phyloP scores from a whole-genome alignment of 2,113 vertebrate species.

The Phylloscopus trochilus region DNA sequence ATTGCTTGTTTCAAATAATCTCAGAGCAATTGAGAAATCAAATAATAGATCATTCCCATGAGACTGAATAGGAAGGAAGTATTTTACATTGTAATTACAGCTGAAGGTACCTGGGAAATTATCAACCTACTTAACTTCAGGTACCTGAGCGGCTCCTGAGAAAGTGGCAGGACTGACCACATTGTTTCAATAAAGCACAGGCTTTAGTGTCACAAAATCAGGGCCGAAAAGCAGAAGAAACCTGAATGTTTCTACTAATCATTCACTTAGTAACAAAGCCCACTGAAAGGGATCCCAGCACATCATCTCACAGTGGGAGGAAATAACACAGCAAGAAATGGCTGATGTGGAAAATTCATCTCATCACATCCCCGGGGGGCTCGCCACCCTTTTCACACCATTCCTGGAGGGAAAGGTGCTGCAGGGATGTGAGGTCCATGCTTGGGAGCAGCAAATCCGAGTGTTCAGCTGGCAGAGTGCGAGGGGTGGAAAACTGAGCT shows the following conservation, averaged over 20 bases:
- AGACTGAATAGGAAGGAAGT: background rate
- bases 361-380: background rate
- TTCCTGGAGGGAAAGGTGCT: background rate
- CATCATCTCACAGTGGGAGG: fast-evolving
- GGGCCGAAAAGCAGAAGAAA: background rate
- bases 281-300: background rate
- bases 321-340: fast-evolving
- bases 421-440: fast-evolving
- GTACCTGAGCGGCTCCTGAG: background rate
- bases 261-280: background rate
- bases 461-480: background rate
- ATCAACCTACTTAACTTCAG: background rate
- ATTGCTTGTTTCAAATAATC: no score
- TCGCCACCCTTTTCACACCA: fast-evolving
- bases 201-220: background rate
- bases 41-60: background rate
- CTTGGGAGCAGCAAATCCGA: fast-evolving
- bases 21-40: background rate
- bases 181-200: background rate
- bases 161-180: background rate
- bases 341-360: background rate
- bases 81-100: background rate
- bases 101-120: background rate
- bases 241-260: background rate
- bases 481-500: background rate